These are phyloP conservation scores for Ginglymostoma cirratum DNA, from an alignment of 2,113 vertebrate genomes.

Conservation along the genomic window DNA sequence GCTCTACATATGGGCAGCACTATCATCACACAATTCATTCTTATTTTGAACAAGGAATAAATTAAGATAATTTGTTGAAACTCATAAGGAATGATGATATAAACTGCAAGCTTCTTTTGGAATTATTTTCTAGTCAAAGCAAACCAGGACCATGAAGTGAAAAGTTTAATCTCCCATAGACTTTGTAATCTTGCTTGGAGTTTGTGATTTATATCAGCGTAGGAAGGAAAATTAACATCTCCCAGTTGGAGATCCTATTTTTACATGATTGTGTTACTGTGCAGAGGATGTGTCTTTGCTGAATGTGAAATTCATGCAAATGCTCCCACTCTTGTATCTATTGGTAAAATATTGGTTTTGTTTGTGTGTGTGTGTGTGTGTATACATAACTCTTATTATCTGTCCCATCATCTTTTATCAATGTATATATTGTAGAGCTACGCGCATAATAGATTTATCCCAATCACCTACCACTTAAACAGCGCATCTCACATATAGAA, in stretches of 20 bases:
- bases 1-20: not conserved
- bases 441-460: not conserved
- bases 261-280: slow-evolving; percentile 12
- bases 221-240: slow-evolving; percentile 29
- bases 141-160: not conserved
- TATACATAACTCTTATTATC: not conserved
- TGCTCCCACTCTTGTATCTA: slow-evolving; percentile 1
- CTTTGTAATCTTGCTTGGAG: not conserved
- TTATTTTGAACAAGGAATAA: not conserved
- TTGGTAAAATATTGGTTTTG: not conserved
- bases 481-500: not conserved
- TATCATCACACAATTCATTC: not conserved
- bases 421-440: not conserved
- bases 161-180: not conserved
- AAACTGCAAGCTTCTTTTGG: not conserved
- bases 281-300: slow-evolving; percentile 35
- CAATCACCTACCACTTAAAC: not conserved
- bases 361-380: not conserved
- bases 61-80: not conserved
- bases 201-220: not conserved
- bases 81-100: not conserved
- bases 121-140: not conserved
- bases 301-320: slow-evolving; percentile 22
- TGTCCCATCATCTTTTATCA: not conserved
- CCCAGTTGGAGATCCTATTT: slow-evolving; percentile 33